Conservation (phyloP, 2,888 invertebrate genomes). For the Caenorhabditis becei region DNA sequence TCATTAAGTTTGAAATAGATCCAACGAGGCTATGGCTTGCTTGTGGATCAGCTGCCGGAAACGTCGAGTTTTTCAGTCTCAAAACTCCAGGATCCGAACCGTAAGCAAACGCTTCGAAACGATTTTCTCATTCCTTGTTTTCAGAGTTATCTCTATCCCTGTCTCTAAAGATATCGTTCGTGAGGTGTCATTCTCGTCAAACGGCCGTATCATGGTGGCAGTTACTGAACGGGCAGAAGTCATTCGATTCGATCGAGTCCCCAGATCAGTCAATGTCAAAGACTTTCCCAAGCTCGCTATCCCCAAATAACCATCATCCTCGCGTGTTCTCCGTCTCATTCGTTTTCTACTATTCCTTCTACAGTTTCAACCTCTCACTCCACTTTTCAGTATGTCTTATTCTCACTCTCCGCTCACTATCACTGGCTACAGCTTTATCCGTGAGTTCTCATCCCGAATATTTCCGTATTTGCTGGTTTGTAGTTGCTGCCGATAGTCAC, state of each 20-base stretch:
- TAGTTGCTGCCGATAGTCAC: slow-evolving; percentile 42
- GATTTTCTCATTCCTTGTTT: background rate
- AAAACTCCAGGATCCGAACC: background rate
- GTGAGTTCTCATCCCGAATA: slow-evolving; percentile 19
- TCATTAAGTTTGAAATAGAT: slow-evolving; percentile 75
- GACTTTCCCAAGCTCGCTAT: background rate
- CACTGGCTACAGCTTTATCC: slow-evolving; percentile 37
- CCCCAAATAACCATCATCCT: too few species aligned
- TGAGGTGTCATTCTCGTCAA: slow-evolving; percentile 61
- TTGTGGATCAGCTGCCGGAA: slow-evolving; percentile 62
- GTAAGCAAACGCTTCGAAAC: background rate
- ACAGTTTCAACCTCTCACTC: too few species aligned
- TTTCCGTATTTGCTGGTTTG: background rate
- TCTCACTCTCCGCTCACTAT: background rate
- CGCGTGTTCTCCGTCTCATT: background rate
- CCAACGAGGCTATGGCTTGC: slow-evolving; percentile 64
- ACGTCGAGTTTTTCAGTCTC: slow-evolving; percentile 60
- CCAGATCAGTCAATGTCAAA: background rate
- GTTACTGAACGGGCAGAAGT: slow-evolving; percentile 50
- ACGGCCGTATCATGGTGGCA: slow-evolving; percentile 61
- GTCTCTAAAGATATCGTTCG: slow-evolving; percentile 47
- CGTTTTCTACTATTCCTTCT: background rate
- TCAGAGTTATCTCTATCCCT: background rate
- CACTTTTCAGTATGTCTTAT: slow-evolving; percentile 8
- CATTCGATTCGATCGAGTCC: slow-evolving; percentile 44